Evolutionary conservation across 2,113 vertebrate genomes (phyloP), one percentile per base, ranked within the genome.

Genomic region (Chamaea fasciata): DNA sequence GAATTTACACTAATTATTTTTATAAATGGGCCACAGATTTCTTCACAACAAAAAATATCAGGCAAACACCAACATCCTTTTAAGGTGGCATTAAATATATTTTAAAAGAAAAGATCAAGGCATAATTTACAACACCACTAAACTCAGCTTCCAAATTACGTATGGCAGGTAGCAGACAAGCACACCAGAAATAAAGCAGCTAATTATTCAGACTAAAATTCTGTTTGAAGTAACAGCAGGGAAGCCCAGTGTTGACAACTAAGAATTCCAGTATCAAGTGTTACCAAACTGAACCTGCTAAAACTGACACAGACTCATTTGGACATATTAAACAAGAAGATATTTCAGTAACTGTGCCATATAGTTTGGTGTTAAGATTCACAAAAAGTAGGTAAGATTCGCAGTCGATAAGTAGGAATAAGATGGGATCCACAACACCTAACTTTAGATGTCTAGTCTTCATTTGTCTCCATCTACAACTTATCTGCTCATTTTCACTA

Each of bases 341-440:
- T 49, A 52, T 46, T 67, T 82, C 55, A 35, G 24, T 52, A 70
- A 47, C 24, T 7, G 1, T 42, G n/a, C 6, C 31, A 30, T 13
- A 12, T 4, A 28, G 1, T 63, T 81, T 62, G n/a, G 22, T 42
- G 9, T 64, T 7, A 28, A 77, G 35, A 64, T 28, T 20, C 16
- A 55, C 35, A 80, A 80, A 86, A 87, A 15, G 3, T 12, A 74
- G 15, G 9, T n/a, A 62, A 52, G 12, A 7, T 60, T 60, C 2
- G 0, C 15, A 79, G 47, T 28, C 1, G 0, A 0, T 27, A 27
- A 41, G 15, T 30, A 77, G 37, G 14, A 75, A 41, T 3, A 78
- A 37, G 9, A 31, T 15, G 65, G 30, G 5, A 23, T 70, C 77
- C 50, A 10, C 5, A 2, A 46, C 30, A 77, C 12, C 24, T 35